phyloP scores from a whole-genome alignment of 2,888 invertebrate genomes.

The Tipula vernalis region DNA sequence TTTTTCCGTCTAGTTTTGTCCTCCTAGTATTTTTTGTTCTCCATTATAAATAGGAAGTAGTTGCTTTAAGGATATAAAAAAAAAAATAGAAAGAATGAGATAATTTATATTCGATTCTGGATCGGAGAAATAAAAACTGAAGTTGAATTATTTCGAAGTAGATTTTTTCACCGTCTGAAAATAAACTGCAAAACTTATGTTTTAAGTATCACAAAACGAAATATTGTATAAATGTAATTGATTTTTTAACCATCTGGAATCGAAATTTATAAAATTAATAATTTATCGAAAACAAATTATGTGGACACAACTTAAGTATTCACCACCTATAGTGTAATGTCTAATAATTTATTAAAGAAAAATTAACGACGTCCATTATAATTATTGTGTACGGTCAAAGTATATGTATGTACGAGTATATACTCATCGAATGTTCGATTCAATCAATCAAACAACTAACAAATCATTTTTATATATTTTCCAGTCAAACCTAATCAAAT shows the following conservation, averaged over 20 bases:
- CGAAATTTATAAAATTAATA: background rate
- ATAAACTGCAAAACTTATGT: background rate
- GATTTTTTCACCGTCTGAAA: background rate
- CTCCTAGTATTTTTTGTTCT: background rate
- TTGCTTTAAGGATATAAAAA: background rate
- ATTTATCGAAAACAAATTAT: background rate
- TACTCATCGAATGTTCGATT: background rate
- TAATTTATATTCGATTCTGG: background rate
- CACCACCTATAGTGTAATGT: background rate
- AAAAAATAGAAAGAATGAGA: background rate
- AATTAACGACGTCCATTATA: background rate
- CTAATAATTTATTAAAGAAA: background rate
- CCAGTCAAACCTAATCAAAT: background rate
- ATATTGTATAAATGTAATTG: background rate
- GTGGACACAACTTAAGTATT: background rate
- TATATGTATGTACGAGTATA: too few species aligned
- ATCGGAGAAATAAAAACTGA: background rate
- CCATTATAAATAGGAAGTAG: background rate
- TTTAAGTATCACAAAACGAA: background rate
- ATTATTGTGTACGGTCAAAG: background rate
- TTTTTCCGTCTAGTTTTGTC: background rate
- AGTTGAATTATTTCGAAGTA: background rate
- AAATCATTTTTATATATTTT: background rate
- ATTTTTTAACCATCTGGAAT: background rate
- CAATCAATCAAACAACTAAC: background rate